Conservation (phyloP, 2,888 invertebrate genomes). For the Glyphotaelius pellucidus region DNA sequence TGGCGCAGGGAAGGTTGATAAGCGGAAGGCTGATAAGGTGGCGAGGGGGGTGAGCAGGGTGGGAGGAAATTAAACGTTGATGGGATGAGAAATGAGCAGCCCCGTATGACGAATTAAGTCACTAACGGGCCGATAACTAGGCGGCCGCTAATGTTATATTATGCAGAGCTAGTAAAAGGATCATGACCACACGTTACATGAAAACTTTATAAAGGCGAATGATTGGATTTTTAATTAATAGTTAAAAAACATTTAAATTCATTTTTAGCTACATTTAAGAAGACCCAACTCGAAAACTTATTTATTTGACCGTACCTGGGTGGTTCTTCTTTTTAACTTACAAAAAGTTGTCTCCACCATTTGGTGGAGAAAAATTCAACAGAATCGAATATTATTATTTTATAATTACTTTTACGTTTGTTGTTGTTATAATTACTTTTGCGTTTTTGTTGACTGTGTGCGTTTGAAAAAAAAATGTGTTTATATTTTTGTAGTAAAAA, state of each 20-base stretch:
- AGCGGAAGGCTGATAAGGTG: neutral
- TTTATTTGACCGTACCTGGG: no score
- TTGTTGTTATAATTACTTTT: no score
- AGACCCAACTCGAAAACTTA: neutral
- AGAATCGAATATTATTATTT: no score
- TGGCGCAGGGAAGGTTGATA: neutral
- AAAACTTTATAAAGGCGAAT: neutral
- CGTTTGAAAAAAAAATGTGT: no score
- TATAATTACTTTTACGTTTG: no score
- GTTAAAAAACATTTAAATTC: neutral
- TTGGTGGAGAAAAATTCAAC: no score
- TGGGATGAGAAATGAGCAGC: constrained; percentile 9
- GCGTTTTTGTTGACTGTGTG: no score
- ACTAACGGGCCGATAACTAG: neutral
- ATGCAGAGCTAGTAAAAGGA: neutral
- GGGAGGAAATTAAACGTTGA: neutral
- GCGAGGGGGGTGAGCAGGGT: neutral
- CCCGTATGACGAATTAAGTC: constrained; percentile 2
- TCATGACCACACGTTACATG: neutral
- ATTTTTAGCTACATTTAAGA: neutral
- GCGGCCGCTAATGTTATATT: neutral
- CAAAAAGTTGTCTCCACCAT: no score
- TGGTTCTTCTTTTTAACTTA: no score
- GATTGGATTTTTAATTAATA: neutral
- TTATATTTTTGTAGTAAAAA: no score